Evolutionary conservation across 2,113 vertebrate genomes (phyloP).

Genomic region (Anguilla rostrata): DNA sequence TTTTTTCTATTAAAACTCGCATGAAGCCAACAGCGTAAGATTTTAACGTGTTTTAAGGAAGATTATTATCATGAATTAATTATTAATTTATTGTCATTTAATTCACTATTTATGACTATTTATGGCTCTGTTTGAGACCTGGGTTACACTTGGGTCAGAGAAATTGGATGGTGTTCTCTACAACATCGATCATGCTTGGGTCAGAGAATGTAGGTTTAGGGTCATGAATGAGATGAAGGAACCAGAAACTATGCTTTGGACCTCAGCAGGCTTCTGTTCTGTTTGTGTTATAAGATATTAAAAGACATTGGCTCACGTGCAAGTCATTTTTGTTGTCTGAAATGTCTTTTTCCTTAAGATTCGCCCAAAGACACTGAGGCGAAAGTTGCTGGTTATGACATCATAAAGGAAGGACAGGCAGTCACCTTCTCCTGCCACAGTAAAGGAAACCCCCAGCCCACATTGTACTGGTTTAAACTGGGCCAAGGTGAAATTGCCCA

Average conservation of each 20-base stretch:
- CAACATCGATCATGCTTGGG: too few relatives aligned
- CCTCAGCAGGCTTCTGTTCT: background rate
- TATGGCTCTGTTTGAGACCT: background rate
- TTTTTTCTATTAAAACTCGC: too few relatives aligned
- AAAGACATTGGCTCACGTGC: background rate
- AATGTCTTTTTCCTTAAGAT: conserved; percentile 46
- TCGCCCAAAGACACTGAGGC: conserved; percentile 21
- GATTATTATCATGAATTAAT: too few relatives aligned
- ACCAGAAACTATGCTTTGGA: background rate
- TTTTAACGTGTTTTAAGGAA: too few relatives aligned
- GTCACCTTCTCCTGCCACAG: conserved; percentile 49
- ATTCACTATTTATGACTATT: too few relatives aligned
- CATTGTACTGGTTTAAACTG: conserved; percentile 44
- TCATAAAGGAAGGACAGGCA: conserved; percentile 1
- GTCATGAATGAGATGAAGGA: background rate
- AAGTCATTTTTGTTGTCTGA: background rate
- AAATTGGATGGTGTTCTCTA: too few relatives aligned
- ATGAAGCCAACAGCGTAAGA: too few relatives aligned
- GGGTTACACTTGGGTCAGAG: too few relatives aligned
- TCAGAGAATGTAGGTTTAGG: background rate
- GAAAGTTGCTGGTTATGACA: accelerated
- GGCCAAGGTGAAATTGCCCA: accelerated
- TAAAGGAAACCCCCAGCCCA: conserved; percentile 32
- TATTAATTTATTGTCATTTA: too few relatives aligned
- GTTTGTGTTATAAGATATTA: background rate